phyloP scores from a whole-genome alignment of 2,113 vertebrate species.

The Noctilio leporinus region DNA sequence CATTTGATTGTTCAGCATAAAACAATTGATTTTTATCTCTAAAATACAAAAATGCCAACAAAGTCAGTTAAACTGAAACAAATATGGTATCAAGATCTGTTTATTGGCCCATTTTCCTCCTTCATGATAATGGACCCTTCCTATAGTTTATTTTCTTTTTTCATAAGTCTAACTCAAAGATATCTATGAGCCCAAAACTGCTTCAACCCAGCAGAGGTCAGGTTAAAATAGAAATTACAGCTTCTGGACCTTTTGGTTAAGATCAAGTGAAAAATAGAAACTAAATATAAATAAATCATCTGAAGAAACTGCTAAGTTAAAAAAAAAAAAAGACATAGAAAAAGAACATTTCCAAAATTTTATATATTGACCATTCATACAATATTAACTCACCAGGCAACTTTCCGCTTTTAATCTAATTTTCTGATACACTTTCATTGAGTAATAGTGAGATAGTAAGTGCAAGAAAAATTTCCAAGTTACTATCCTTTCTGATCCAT shows the following conservation, averaged over 20 bases:
- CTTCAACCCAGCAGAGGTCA: too few species aligned
- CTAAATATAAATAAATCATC: neutral
- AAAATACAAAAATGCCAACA: slow-evolving; percentile 1
- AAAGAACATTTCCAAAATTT: neutral
- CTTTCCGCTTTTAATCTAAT: neutral
- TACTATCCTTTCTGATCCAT: slow-evolving; percentile 45
- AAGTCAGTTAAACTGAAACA: neutral
- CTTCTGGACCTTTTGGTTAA: too few species aligned
- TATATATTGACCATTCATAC: neutral
- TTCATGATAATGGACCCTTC: neutral
- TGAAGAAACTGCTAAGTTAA: neutral
- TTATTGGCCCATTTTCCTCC: neutral
- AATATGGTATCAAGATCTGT: neutral
- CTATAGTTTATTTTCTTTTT: neutral
- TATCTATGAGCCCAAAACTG: neutral
- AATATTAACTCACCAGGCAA: slow-evolving; percentile 11
- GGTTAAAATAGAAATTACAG: too few species aligned
- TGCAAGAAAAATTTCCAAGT: slow-evolving; percentile 53
- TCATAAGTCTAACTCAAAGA: neutral
- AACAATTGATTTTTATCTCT: neutral
- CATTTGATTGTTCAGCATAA: neutral
- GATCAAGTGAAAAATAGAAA: neutral
- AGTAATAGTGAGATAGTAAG: slow-evolving; percentile 32
- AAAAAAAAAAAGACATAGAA: neutral
- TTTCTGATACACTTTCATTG: slow-evolving; percentile 34